Evolutionary conservation across 92 coral and sea anemone species (phyloP).

Genomic region (Meandrina meandrites): DNA sequence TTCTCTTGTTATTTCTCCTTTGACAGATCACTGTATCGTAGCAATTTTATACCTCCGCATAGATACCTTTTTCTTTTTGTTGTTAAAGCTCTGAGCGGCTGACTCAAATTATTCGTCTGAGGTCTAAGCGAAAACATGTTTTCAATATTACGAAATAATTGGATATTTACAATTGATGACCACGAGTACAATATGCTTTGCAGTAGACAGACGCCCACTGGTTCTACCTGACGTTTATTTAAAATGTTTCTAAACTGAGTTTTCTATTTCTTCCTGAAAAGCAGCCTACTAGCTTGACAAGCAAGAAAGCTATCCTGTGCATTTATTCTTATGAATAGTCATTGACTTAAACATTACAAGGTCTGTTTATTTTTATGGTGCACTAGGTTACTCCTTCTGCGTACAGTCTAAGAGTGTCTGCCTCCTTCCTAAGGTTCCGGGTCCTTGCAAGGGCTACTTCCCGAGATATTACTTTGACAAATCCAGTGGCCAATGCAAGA

Average conservation of each 20-base stretch:
- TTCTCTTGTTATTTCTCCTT: not conserved
- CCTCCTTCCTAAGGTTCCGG: constrained; percentile 12
- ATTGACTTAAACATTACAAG: not conserved
- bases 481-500: constrained; percentile 2
- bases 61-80: too few relatives aligned
- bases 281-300: not conserved
- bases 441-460: not conserved
- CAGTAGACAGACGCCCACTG: not conserved
- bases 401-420: not conserved
- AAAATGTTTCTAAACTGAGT: not conserved
- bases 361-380: not conserved
- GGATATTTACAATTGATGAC: not conserved
- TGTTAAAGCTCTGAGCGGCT: not conserved
- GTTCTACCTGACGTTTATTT: not conserved
- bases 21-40: not conserved
- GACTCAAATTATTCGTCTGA: not conserved
- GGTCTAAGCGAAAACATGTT: not conserved
- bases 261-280: not conserved
- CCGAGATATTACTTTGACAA: not conserved
- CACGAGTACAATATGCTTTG: not conserved
- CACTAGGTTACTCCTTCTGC: too few relatives aligned
- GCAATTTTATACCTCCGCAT: too few relatives aligned
- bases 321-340: not conserved
- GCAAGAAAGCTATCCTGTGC: not conserved
- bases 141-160: too few relatives aligned